Evolutionary conservation across 2,113 vertebrate species (phyloP).

Genomic region (Panthera tigris): DNA sequence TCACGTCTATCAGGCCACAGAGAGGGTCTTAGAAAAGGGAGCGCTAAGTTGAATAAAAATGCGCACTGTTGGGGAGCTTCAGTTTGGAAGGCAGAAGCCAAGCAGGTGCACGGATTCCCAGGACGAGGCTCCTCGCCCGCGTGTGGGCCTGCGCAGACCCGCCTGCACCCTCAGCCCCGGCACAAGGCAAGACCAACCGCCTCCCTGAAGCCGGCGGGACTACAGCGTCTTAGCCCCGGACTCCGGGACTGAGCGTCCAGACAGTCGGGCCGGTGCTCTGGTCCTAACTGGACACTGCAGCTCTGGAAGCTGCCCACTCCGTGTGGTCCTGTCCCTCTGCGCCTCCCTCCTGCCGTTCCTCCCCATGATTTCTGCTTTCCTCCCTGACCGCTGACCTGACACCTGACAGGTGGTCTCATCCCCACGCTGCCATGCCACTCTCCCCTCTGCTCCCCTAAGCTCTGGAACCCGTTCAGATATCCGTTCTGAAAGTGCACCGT

Average conservation of each 20-base stretch:
- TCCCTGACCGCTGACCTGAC: neutral
- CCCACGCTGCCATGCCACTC: too few relatives aligned
- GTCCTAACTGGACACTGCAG: too few relatives aligned
- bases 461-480: neutral
- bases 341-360: neutral
- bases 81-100: neutral
- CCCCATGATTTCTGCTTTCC: neutral
- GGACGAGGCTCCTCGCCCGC: neutral
- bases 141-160: neutral
- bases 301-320: neutral
- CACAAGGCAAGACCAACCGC: neutral
- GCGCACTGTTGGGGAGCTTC: neutral
- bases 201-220: neutral
- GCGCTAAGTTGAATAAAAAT: neutral
- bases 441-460: neutral
- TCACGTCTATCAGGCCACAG: neutral
- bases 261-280: neutral
- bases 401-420: neutral
- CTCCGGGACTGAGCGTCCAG: neutral
- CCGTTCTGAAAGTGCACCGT: neutral
- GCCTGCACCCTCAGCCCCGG: neutral
- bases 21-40: neutral
- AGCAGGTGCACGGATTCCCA: neutral
- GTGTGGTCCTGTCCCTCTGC: fast-evolving
- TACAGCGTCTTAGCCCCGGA: fast-evolving